A percentile compares a stretch with the other conserved stretches of the same genome.
phyloP scores from a whole-genome alignment of 2,888 invertebrate genomes.

The Monochamus alternatus region DNA sequence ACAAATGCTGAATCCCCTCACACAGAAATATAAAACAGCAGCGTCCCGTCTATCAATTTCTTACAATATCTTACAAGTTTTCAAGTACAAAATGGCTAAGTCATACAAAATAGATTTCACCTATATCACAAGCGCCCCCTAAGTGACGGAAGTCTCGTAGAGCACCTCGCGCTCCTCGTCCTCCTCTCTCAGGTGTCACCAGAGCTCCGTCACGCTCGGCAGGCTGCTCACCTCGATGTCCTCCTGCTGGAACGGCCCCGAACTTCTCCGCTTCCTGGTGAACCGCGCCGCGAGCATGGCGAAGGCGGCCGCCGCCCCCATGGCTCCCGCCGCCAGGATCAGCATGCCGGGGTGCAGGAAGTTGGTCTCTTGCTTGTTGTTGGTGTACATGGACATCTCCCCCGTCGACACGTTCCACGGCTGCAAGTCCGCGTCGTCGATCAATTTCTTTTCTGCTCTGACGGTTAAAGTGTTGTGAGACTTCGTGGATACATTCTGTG shows the following conservation, averaged over 20 bases:
- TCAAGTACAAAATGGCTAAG: constrained; percentile 60
- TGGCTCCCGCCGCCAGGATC: constrained; percentile 74
- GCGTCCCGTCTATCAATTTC: constrained; percentile 47
- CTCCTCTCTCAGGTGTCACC: constrained; percentile 79
- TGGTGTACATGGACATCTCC: constrained; percentile 64
- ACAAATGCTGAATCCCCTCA: constrained; percentile 40
- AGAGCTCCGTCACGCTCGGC: constrained; percentile 78
- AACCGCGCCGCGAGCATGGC: constrained; percentile 70
- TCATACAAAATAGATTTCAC: constrained; percentile 61
- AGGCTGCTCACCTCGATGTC: constrained; percentile 77
- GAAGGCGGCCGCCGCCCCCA: constrained; percentile 74
- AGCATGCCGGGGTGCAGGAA: constrained; percentile 75
- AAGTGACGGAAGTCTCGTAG: constrained; percentile 66
- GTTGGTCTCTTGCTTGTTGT: constrained; percentile 58
- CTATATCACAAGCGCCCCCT: constrained; percentile 57
- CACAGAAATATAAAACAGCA: constrained; percentile 42
- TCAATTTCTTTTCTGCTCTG: no score
- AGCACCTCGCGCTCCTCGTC: constrained; percentile 72
- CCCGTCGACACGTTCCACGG: constrained; percentile 58
- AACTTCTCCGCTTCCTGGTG: constrained; percentile 64
- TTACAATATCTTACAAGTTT: constrained; percentile 55
- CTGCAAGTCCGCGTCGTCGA: neutral
- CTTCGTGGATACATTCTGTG: no score
- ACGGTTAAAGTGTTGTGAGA: no score
- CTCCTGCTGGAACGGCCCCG: constrained; percentile 63